Conservation (phyloP, 2,797 vertebrate species). For the Sciurus carolinensis region DNA sequence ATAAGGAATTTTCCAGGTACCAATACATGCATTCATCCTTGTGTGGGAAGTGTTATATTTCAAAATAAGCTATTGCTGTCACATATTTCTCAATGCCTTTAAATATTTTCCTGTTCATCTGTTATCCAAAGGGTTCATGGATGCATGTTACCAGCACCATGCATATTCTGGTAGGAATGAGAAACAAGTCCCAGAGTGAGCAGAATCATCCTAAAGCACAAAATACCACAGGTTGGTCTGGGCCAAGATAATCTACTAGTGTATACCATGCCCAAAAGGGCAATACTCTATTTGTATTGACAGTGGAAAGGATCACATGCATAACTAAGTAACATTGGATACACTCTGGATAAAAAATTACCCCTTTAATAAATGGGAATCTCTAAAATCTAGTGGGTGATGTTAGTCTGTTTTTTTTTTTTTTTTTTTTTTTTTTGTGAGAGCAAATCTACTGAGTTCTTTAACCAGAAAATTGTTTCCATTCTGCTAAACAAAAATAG, state of each 20-base stretch:
- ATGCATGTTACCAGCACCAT: not conserved
- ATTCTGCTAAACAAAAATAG: not conserved
- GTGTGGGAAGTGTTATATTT: not conserved
- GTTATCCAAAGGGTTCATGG: not conserved
- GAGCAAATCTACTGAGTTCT: not conserved
- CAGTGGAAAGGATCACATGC: not conserved
- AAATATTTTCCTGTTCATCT: not conserved
- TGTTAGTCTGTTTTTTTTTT: not conserved
- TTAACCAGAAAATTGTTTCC: not conserved
- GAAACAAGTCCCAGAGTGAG: not conserved
- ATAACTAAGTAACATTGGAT: not conserved
- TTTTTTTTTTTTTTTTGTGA: not conserved
- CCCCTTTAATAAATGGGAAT: not conserved
- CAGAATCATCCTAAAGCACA: not conserved
- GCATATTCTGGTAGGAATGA: not conserved
- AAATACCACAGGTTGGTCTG: no score
- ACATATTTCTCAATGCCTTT: not conserved
- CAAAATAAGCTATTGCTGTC: not conserved
- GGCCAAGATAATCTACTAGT: not conserved
- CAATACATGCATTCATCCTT: not conserved
- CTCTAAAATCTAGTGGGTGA: not conserved
- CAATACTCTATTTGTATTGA: not conserved
- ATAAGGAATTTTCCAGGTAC: not conserved
- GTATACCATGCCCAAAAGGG: not conserved
- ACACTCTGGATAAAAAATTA: not conserved